A percentile compares a stretch with the other conserved stretches of the same genome.
These are phyloP conservation scores for Sipunculus nudus DNA, from an alignment of 2,888 invertebrate genomes.

Conservation along the genomic window DNA sequence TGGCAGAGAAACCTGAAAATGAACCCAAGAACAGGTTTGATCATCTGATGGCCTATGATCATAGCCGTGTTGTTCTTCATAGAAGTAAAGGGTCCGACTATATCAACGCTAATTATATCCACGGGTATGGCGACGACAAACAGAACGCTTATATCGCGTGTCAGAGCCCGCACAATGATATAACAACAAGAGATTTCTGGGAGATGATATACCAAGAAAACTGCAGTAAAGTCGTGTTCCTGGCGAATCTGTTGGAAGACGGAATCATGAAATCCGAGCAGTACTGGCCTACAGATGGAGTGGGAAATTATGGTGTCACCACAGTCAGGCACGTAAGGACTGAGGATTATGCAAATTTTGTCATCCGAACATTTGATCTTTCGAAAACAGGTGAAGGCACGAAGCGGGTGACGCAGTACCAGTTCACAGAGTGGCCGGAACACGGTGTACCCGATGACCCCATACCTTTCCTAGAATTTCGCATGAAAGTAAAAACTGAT, in stretches of 20 bases:
- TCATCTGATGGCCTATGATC: constrained; percentile 63
- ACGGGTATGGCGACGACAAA: constrained; percentile 64
- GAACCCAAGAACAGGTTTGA: constrained; percentile 56
- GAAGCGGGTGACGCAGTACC: constrained; percentile 46
- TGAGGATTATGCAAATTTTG: constrained; percentile 91
- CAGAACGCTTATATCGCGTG: constrained; percentile 68
- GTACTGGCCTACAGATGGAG: constrained; percentile 84
- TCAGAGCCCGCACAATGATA: constrained; percentile 67
- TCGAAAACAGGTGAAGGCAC: constrained; percentile 15
- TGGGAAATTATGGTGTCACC: constrained; percentile 84
- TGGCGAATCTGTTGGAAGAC: constrained; percentile 68
- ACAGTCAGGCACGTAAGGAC: constrained; percentile 87
- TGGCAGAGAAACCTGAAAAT: constrained; percentile 47
- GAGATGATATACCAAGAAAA: constrained; percentile 68
- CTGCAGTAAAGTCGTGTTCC: constrained; percentile 68
- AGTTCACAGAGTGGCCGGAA: constrained; percentile 62
- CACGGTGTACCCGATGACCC: constrained; percentile 59
- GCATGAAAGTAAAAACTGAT: constrained; percentile 35
- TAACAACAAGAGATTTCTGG: constrained; percentile 68
- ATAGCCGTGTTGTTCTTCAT: constrained; percentile 52
- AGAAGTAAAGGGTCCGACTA: constrained; percentile 48
- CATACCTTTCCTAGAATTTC: constrained; percentile 60
- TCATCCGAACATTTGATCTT: constrained; percentile 63
- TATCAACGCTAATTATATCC: constrained; percentile 57
- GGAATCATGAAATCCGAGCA: constrained; percentile 82